These are phyloP conservation scores for Athene cunicularia DNA, from an alignment of 2,113 vertebrate species.

Conservation along the genomic window DNA sequence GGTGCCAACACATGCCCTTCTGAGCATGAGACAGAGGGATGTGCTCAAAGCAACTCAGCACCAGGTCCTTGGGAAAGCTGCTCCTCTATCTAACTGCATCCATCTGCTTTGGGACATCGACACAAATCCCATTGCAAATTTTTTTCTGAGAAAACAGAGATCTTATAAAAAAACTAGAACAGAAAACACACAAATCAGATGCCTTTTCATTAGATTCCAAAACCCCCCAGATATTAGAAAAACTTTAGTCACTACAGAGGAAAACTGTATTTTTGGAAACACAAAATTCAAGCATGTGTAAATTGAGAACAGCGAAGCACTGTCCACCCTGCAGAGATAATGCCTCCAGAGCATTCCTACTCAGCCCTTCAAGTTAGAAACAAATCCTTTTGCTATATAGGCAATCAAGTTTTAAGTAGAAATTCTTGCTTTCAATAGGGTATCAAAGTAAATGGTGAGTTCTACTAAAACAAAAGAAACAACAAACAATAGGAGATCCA, in stretches of 20 bases:
- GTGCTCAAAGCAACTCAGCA: background rate
- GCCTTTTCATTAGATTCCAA: background rate
- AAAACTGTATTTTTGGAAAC: slow-evolving; percentile 38
- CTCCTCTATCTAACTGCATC: background rate
- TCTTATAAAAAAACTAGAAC: background rate
- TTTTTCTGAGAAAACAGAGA: background rate
- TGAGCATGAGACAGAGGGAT: background rate
- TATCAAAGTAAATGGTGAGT: background rate
- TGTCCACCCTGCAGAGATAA: background rate
- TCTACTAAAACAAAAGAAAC: background rate
- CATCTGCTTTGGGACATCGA: background rate
- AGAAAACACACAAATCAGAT: background rate
- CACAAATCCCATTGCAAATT: background rate
- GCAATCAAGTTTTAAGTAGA: background rate
- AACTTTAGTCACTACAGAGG: background rate
- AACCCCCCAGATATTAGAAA: background rate
- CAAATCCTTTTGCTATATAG: background rate
- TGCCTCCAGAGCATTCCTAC: background rate
- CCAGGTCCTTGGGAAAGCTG: slow-evolving; percentile 1
- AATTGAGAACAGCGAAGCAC: slow-evolving; percentile 26
- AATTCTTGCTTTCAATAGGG: background rate
- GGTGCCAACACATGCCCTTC: background rate
- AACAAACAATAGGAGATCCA: background rate
- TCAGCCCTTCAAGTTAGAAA: background rate
- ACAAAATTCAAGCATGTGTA: slow-evolving; percentile 15